Conservation (phyloP, 2,797 vertebrate genomes). For the Gymnothorax reevesii region DNA sequence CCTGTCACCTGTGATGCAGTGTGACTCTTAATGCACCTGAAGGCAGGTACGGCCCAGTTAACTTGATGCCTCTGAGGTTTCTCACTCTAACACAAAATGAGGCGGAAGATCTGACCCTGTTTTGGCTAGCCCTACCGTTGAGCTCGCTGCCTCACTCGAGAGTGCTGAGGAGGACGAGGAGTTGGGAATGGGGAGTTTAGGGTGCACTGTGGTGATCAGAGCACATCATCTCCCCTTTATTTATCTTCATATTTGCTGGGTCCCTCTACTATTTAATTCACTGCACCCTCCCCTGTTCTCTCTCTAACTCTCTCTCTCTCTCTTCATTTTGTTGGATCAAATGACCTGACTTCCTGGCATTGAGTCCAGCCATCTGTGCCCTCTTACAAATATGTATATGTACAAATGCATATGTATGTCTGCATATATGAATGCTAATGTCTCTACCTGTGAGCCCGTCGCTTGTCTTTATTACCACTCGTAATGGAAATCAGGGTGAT, state of each 20-base stretch:
- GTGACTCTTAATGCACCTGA: neutral
- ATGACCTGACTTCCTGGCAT: slow-evolving; percentile 21
- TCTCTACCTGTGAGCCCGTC: slow-evolving; percentile 45
- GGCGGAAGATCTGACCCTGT: too few relatives aligned
- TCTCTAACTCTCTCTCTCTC: slow-evolving; percentile 1
- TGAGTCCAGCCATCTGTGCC: slow-evolving; percentile 24
- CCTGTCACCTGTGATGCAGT: slow-evolving; percentile 7
- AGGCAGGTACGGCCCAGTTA: too few relatives aligned
- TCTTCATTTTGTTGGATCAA: neutral
- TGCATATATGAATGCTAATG: neutral
- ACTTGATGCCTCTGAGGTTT: too few relatives aligned
- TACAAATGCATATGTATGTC: neutral
- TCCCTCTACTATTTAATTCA: too few relatives aligned
- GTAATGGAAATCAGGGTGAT: slow-evolving; percentile 38
- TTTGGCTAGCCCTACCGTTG: too few relatives aligned
- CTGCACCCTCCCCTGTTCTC: neutral
- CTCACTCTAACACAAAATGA: too few relatives aligned
- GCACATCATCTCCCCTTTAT: too few relatives aligned
- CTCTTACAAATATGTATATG: neutral
- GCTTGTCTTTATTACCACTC: slow-evolving; percentile 60
- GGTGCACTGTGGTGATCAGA: too few relatives aligned
- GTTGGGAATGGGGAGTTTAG: too few relatives aligned
- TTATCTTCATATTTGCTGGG: too few relatives aligned
- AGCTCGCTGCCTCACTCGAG: too few relatives aligned
- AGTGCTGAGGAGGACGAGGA: too few relatives aligned